Percentiles rank a stretch among this genome's conserved stretches.
Conservation (phyloP, 2,888 invertebrate species). For the Nowickia ferox region DNA sequence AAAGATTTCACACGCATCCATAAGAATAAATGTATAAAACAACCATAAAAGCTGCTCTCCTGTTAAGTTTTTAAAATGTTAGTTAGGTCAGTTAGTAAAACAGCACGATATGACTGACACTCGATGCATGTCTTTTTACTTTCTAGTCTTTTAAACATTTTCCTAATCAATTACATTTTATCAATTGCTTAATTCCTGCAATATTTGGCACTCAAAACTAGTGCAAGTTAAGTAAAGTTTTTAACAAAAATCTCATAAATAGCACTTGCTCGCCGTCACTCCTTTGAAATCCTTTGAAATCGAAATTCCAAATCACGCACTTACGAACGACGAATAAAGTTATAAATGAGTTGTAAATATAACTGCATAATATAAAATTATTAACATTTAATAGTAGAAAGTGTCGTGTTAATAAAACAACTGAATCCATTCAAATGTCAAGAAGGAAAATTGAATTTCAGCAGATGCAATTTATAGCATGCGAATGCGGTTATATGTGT, state of each 20-base stretch:
- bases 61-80: too few relatives aligned
- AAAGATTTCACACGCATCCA: too few relatives aligned
- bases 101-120: too few relatives aligned
- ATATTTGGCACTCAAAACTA: background rate
- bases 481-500: background rate
- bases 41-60: too few relatives aligned
- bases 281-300: constrained; percentile 29
- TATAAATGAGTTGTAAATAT: constrained; percentile 7
- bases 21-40: too few relatives aligned
- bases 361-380: constrained; percentile 31
- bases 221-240: background rate
- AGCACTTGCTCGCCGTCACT: background rate
- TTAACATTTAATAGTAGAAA: constrained; percentile 41
- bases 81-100: too few relatives aligned
- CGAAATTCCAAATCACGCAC: constrained; percentile 16
- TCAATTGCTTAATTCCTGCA: too few relatives aligned
- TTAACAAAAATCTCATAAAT: background rate
- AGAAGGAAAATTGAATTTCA: constrained; percentile 41
- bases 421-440: constrained; percentile 43
- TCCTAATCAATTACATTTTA: too few relatives aligned
- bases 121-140: too few relatives aligned
- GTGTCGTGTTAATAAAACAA: constrained; percentile 51
- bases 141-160: too few relatives aligned
- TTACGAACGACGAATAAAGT: background rate
- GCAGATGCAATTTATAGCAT: background rate